Base-by-base conservation (phyloP, 2,113 vertebrate species). In the Struthidea cinerea region DNA sequence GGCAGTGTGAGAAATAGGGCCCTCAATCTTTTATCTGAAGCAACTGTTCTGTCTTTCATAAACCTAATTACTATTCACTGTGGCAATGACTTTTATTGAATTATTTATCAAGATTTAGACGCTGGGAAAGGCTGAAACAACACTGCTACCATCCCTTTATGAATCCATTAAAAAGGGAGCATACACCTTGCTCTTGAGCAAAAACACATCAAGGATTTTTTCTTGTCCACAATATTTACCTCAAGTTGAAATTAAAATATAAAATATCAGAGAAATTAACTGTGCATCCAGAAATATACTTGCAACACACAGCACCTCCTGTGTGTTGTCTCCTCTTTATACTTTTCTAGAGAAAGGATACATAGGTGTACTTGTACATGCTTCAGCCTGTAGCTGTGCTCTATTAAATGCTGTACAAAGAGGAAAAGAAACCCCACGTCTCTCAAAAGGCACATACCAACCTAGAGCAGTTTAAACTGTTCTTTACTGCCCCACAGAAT, bases 51-150 rank as follows among this genome's bases (percentile, higher is more conserved):
- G 73, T 68, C 80, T 87, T 77, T 80, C 37, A 84, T 76, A 79
- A 87, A 61, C 50, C 55, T 93, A 85, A 86, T 56, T 88, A 57
- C 22, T 46, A 41, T 59, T 78, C 76, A 41, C 44, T 20, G 32
- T 63, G 84, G n/a, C 5, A 0, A 47, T 81, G n/a, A 47, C 56
- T 84, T 95, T 91, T 64, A 78, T 35, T 84, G 46, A 90, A 81
- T 88, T 94, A 93, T 95, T 95, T 90, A 84, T 57, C 60, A 78
- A 81, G 32, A 84, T 85, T 77, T 69, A 84, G 64, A 71, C 15
- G 1, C 57, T 74, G 18, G 47, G 30, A 89, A 87, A 56, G 24
- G 42, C 60, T 94, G 64, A 74, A 88, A 68, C 35, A 95, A 71
- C n/a, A 52, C 18, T 71, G 44, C 53, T 84, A 60, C 32, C 23